Evolutionary conservation across 2,888 invertebrate species (phyloP).

Genomic region (Amorpha juglandis): DNA sequence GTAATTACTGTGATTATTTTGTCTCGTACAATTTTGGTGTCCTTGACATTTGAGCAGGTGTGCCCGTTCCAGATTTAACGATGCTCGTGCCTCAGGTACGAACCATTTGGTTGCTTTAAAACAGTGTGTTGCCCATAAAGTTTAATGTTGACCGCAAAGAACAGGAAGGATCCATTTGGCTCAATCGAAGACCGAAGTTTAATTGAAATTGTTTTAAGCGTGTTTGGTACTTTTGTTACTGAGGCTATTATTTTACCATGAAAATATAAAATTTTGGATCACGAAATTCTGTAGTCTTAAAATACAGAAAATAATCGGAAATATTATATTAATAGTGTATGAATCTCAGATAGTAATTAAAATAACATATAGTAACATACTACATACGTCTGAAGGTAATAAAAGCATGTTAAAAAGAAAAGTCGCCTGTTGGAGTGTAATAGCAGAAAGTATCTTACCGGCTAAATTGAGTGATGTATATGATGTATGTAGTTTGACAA

Average conservation of each 20-base stretch:
- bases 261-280: too few species aligned
- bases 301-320: too few species aligned
- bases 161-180: constrained; percentile 4
- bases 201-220: background rate
- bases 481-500: too few species aligned
- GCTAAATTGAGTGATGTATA: background rate
- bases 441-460: background rate
- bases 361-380: too few species aligned
- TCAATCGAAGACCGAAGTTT: background rate
- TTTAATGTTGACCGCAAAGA: constrained; percentile 6
- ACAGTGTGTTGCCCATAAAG: background rate
- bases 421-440: background rate
- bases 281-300: too few species aligned
- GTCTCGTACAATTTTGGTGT: constrained; percentile 30
- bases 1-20: constrained; percentile 17
- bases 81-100: constrained; percentile 31
- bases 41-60: constrained; percentile 42
- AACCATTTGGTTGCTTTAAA: background rate
- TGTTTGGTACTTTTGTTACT: background rate
- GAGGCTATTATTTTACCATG: background rate
- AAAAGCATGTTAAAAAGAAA: too few species aligned
- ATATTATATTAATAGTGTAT: too few species aligned
- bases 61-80: constrained; percentile 35
- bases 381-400: too few species aligned
- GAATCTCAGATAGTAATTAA: too few species aligned